Conservation (phyloP, 2,797 vertebrate genomes). For the Austrolebias charrua region DNA sequence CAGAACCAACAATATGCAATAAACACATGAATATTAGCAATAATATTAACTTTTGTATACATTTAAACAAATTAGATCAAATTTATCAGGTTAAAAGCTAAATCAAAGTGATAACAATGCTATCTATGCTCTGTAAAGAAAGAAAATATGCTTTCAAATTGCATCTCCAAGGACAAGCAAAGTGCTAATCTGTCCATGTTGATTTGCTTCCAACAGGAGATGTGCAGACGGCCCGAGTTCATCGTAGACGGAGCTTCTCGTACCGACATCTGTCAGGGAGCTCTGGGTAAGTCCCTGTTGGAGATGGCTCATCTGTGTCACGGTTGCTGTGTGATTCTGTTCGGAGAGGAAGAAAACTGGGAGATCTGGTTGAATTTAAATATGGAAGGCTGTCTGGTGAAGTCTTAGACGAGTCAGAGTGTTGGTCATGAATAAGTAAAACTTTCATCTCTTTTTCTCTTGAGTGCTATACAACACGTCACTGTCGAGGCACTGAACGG, state of each 20-base stretch:
- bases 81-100: too few species aligned
- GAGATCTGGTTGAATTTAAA: not conserved
- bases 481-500: not conserved
- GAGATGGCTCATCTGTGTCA: slow-evolving; percentile 3
- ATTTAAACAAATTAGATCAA: too few species aligned
- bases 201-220: slow-evolving; percentile 76
- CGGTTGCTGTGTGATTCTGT: slow-evolving; percentile 3
- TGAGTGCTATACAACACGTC: not conserved
- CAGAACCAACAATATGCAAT: too few species aligned
- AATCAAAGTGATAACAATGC: too few species aligned
- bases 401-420: not conserved
- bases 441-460: not conserved
- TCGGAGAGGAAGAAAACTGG: not conserved
- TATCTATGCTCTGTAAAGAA: not conserved
- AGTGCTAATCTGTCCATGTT: slow-evolving; percentile 10
- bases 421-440: slow-evolving; percentile 21
- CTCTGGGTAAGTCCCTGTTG: slow-evolving; percentile 81
- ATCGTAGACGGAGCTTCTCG: slow-evolving; percentile 92
- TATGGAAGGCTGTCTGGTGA: not conserved
- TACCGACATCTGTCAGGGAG: slow-evolving; percentile 95
- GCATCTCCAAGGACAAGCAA: not conserved
- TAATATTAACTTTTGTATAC: too few species aligned
- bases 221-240: slow-evolving; percentile 86
- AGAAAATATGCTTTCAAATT: not conserved
- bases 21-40: too few species aligned